Percentiles rank a stretch among this genome's conserved stretches.
Evolutionary conservation across 2,113 vertebrate species (phyloP).

Genomic region (Dascyllus trimaculatus): DNA sequence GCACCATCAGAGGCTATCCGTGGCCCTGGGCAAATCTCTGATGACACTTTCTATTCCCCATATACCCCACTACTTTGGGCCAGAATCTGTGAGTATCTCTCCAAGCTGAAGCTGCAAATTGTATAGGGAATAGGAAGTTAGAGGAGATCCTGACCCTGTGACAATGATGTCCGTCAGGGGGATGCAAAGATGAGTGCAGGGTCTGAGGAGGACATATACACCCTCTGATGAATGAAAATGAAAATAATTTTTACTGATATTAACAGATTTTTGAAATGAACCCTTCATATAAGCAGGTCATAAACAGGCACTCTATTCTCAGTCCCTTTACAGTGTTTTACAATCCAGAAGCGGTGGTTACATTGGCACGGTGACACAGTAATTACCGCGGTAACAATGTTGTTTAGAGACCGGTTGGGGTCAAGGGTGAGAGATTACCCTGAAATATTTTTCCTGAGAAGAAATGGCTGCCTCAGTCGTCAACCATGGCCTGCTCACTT

Average conservation of each 20-base stretch:
- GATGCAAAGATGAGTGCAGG: constrained; percentile 27
- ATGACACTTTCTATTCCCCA: constrained; percentile 74
- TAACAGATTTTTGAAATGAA: neutral
- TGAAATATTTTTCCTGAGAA: constrained; percentile 63
- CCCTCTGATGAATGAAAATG: neutral
- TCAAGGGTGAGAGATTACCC: constrained; percentile 81
- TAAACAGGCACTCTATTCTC: constrained; percentile 13
- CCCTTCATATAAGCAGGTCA: constrained; percentile 14
- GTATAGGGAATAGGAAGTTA: constrained; percentile 39
- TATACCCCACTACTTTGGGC: constrained; percentile 47
- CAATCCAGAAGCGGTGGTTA: constrained; percentile 26
- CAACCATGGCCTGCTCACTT: constrained; percentile 59
- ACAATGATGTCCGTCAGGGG: constrained; percentile 67
- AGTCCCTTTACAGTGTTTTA: constrained; percentile 22
- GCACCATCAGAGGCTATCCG: constrained; percentile 68
- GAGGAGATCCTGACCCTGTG: constrained; percentile 50
- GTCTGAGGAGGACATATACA: neutral
- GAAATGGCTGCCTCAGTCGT: constrained; percentile 66
- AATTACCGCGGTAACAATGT: constrained; percentile 72
- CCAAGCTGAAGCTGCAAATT: constrained; percentile 38
- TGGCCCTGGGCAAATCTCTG: constrained; percentile 71
- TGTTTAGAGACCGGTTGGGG: constrained; percentile 74
- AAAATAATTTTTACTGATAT: constrained; percentile 3
- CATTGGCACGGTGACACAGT: constrained; percentile 40
- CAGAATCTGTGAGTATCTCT: constrained; percentile 26